A percentile compares a stretch with the other conserved stretches of the same genome.
Conservation (phyloP, 2,113 vertebrate genomes). For the Boleophthalmus pectinirostris region DNA sequence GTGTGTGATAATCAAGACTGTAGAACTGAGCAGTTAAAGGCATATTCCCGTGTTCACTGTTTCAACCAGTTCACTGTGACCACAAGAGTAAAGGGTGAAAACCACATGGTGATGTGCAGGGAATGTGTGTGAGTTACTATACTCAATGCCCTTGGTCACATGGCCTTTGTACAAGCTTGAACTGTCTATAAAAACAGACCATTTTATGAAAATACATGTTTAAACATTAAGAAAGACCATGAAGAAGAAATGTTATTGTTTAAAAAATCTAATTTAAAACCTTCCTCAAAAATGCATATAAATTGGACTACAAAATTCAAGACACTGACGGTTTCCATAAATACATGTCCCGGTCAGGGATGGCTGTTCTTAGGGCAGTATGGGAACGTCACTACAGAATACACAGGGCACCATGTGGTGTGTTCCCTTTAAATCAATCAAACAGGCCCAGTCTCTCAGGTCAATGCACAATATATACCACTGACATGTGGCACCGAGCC, state of each 20-base stretch:
- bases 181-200: constrained; percentile 69
- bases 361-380: constrained; percentile 42
- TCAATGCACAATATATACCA: constrained; percentile 53
- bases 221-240: constrained; percentile 67
- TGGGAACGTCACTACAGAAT: constrained; percentile 57
- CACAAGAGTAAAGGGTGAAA: constrained; percentile 43
- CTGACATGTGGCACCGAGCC: constrained; percentile 52
- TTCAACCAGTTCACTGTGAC: constrained; percentile 30
- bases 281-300: constrained; percentile 70
- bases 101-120: constrained; percentile 61
- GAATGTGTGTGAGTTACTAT: constrained; percentile 68
- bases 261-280: constrained; percentile 60
- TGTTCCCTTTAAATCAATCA: constrained; percentile 70
- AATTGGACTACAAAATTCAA: constrained; percentile 76
- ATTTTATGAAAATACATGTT: constrained; percentile 70
- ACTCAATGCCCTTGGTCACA: constrained; percentile 64
- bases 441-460: constrained; percentile 49
- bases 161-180: constrained; percentile 58
- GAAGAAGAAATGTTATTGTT: constrained; percentile 60
- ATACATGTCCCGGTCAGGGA: constrained; percentile 58
- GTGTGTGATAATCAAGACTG: constrained; percentile 80
- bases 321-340: constrained; percentile 77
- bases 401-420: constrained; percentile 68
- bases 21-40: constrained; percentile 78
- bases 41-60: constrained; percentile 73